Conservation (phyloP, 2,113 vertebrate genomes). For the Rostratula benghalensis region DNA sequence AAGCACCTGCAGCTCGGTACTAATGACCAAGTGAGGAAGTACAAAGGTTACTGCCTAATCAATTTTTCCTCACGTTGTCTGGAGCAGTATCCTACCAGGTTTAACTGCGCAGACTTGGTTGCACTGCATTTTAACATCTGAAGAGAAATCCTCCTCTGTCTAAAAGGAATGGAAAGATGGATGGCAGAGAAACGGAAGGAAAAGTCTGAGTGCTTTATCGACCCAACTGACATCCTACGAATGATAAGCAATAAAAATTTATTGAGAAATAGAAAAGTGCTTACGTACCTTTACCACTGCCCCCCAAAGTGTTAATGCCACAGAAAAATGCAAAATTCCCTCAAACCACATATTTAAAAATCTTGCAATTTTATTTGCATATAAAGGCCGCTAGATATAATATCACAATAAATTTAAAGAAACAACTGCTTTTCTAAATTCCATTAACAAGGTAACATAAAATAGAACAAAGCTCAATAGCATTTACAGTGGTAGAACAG, state of each 20-base stretch:
- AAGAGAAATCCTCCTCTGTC: neutral
- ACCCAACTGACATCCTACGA: neutral
- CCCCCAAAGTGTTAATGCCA: neutral
- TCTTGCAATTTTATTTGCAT: constrained; percentile 99
- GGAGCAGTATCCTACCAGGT: neutral
- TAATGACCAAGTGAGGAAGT: neutral
- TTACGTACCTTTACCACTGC: neutral
- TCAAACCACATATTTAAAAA: constrained; percentile 84
- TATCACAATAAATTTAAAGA: constrained; percentile 97
- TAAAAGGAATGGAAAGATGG: neutral
- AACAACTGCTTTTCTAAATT: constrained; percentile 89
- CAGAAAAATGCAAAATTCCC: neutral
- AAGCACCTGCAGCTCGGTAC: neutral
- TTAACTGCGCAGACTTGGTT: neutral
- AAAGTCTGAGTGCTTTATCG: neutral
- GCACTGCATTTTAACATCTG: neutral
- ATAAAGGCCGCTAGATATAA: constrained; percentile 99
- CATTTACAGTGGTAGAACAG: constrained; percentile 93
- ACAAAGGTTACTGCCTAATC: neutral
- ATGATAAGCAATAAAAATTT: neutral
- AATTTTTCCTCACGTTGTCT: too few relatives aligned
- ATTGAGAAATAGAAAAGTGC: constrained; percentile 42
- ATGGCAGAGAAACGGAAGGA: neutral
- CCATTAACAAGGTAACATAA: constrained; percentile 90
- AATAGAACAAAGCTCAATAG: constrained; percentile 85